Evolutionary conservation across 2,797 vertebrate species (phyloP).

Genomic region (Crenuchus spilurus): DNA sequence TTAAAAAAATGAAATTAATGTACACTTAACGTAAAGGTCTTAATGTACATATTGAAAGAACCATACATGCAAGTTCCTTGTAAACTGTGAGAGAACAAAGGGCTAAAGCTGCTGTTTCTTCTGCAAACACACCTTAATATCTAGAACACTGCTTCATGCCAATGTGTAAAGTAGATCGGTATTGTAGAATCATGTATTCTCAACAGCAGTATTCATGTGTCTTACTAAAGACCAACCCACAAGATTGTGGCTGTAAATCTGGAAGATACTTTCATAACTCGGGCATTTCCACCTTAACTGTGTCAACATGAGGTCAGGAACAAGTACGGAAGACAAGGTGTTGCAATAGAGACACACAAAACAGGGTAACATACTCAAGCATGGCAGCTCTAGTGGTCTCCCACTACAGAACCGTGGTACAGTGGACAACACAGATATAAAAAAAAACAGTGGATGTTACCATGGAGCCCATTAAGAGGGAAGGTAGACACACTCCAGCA

Average conservation of each 20-base stretch:
- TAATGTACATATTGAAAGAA: no score
- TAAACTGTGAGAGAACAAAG: not conserved
- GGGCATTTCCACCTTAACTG: not conserved
- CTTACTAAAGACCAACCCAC: no score
- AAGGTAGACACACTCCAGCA: slow-evolving; percentile 6
- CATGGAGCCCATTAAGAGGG: slow-evolving; percentile 15
- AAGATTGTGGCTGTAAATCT: no score
- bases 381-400: slow-evolving; percentile 3
- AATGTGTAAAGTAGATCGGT: no score
- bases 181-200: no score
- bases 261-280: not conserved
- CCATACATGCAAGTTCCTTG: no score
- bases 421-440: slow-evolving; percentile 6
- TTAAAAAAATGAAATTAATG: no score
- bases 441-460: slow-evolving; percentile 1
- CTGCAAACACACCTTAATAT: not conserved
- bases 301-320: not conserved
- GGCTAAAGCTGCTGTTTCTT: not conserved
- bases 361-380: not conserved
- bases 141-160: not conserved
- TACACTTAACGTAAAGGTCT: no score
- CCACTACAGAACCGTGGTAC: slow-evolving; percentile 9
- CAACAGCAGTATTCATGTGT: not conserved
- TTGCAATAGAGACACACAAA: not conserved
- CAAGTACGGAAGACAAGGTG: not conserved